Conservation (phyloP, 2,113 vertebrate genomes). For the Lagopus muta region DNA sequence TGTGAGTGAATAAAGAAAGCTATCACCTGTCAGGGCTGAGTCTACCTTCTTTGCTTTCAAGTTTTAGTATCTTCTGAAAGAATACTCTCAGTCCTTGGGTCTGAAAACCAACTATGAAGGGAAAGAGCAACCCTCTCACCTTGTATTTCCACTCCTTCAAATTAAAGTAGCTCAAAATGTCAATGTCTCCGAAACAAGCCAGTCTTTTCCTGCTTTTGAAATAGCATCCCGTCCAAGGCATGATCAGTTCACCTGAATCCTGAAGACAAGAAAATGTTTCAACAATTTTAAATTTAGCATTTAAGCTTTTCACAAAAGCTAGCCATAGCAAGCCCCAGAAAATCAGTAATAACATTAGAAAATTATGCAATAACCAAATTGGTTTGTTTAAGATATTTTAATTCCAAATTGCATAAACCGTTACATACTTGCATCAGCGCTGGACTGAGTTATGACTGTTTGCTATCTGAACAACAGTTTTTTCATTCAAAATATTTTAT, state of each 20-base stretch:
- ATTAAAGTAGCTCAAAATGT: conserved; percentile 29
- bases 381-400: background rate
- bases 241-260: background rate
- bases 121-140: background rate
- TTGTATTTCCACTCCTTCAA: background rate
- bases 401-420: background rate
- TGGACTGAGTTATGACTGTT: background rate
- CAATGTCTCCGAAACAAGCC: background rate
- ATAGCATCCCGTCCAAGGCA: background rate
- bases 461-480: background rate
- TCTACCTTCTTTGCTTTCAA: conserved; percentile 24
- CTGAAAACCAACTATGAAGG: conserved; percentile 10
- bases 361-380: background rate
- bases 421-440: background rate
- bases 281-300: background rate
- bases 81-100: background rate
- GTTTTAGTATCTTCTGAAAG: conserved; percentile 23
- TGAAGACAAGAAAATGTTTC: background rate
- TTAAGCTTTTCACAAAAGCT: background rate
- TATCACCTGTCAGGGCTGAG: background rate
- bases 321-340: background rate
- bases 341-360: background rate
- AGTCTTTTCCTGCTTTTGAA: background rate
- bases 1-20: background rate
- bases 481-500: background rate